Percentiles rank a stretch among this genome's conserved stretches.
Evolutionary conservation across 2,797 vertebrate species (phyloP).

Genomic region (Vultur gryphus): DNA sequence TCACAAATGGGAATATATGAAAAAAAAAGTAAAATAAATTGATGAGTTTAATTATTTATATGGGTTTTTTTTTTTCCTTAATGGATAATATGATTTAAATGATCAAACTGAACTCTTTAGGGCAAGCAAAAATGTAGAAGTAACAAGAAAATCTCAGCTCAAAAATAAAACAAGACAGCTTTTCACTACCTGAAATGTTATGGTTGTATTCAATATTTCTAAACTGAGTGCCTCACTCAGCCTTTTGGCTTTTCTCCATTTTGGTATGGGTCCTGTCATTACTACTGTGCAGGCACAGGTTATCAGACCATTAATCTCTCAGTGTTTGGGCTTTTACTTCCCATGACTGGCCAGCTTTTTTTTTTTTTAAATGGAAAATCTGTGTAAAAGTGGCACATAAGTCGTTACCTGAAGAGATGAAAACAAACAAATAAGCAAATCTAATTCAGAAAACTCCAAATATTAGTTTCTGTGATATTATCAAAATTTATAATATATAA

Average conservation of each 20-base stretch:
- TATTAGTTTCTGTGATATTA: background rate
- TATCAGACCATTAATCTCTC: background rate
- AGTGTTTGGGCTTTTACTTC: background rate
- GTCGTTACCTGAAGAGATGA: background rate
- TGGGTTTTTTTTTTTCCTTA: background rate
- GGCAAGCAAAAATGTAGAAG: background rate
- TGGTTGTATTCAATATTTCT: background rate
- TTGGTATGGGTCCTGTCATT: background rate
- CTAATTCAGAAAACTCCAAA: background rate
- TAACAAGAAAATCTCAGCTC: background rate
- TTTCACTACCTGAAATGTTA: background rate
- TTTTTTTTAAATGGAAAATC: background rate
- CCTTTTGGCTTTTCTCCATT: background rate
- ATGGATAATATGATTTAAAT: background rate
- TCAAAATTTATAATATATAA: background rate
- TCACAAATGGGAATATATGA: background rate
- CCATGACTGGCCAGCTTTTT: fast-evolving
- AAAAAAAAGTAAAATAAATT: background rate
- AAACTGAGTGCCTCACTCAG: background rate
- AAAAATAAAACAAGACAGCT: background rate
- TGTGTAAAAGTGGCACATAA: background rate
- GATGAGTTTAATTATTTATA: background rate
- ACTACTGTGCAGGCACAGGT: background rate
- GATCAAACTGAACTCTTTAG: background rate
- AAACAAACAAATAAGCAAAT: background rate